A percentile compares a stretch with the other conserved stretches of the same genome.
These are phyloP conservation scores for Takifugu ocellatus DNA, from an alignment of 2,797 vertebrate genomes.

Conservation along the genomic window DNA sequence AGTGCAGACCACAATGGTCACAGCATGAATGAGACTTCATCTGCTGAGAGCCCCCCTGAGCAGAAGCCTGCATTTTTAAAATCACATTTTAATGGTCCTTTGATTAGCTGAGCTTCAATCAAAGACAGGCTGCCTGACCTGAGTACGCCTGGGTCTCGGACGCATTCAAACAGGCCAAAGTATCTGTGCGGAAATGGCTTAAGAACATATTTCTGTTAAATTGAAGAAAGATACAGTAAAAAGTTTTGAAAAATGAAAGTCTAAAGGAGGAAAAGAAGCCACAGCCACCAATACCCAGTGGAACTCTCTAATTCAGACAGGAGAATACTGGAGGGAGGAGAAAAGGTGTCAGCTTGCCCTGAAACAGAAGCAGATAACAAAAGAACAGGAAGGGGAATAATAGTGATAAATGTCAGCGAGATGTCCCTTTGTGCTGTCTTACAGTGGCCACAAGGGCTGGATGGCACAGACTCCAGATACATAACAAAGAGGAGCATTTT, in stretches of 20 bases:
- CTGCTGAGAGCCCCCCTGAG: slow-evolving; percentile 15
- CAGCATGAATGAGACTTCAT: slow-evolving; percentile 41
- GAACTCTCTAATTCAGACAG: slow-evolving; percentile 57
- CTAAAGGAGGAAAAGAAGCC: slow-evolving; percentile 17
- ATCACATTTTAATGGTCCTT: slow-evolving; percentile 29
- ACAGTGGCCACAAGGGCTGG: slow-evolving; percentile 27
- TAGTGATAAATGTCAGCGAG: slow-evolving; percentile 64
- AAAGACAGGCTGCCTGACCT: slow-evolving; percentile 42
- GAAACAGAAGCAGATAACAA: slow-evolving; percentile 61
- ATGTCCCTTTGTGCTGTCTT: slow-evolving; percentile 37
- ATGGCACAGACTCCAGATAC: slow-evolving; percentile 11
- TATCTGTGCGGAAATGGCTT: slow-evolving; percentile 8
- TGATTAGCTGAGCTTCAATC: slow-evolving; percentile 53
- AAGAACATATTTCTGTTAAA: slow-evolving; percentile 15
- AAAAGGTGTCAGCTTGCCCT: slow-evolving; percentile 36
- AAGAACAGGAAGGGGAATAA: slow-evolving; percentile 51
- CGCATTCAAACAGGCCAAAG: slow-evolving; percentile 27
- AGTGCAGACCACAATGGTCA: slow-evolving; percentile 28
- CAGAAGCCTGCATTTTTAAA: slow-evolving; percentile 12
- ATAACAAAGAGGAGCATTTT: too few species aligned
- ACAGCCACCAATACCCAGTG: slow-evolving; percentile 26
- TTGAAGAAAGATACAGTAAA: neutral
- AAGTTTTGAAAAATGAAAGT: neutral
- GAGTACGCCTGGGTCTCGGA: slow-evolving; percentile 30
- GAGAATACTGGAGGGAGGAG: slow-evolving; percentile 34